Base-by-base conservation (phyloP, 2,113 vertebrate species). In the Dolichotis patagonum region DNA sequence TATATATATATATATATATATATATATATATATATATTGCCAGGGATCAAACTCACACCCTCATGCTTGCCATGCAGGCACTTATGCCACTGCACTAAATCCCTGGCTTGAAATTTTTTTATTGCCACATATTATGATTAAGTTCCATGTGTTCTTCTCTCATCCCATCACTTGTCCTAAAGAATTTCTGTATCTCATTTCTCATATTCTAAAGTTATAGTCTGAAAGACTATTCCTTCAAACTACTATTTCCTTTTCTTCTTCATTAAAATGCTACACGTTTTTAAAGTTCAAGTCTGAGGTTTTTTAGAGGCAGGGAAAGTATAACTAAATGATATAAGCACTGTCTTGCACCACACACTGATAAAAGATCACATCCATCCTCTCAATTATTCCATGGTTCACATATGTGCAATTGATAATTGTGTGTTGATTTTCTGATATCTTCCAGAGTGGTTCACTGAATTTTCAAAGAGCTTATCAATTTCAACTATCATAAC, bases 131-230 rank as follows among this genome's bases (percentile, higher is more conserved):
- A 73, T 73, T 41, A 41, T 73, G 38, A 73, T 73, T 41, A 73
- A 38, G 19, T 9, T 73, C 7, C n/a, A 73, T 24, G 22, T 73
- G 9, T n/a, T 46, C 10, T 43, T 75, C n/a, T 81, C 22, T 16
- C 3, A 0, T 52, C 13, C 4, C 19, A 89, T 85, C 20, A 85
- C 7, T 56, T 54, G 71, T 30, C 11, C 24, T 84, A 43, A 10
- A 65, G 84, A 94, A 84, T 13, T 95, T 83, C 38, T 90, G 35
- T 77, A 19, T 84, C 41, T 46, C 92, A 1, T 41, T 93, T 90
- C 22, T 16, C 6, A 81, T 10, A 92, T 0, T 28, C 46, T 46
- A 26, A 95, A 92, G 13, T 92, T 65, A 73, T 89, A 52, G 35
- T 71, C 11, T 90, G 77, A 73, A 62, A 41, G 14, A 73, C 2